Base-by-base conservation (phyloP, 1,140 invertebrate genomes). In the Polypedilum pembai region DNA sequence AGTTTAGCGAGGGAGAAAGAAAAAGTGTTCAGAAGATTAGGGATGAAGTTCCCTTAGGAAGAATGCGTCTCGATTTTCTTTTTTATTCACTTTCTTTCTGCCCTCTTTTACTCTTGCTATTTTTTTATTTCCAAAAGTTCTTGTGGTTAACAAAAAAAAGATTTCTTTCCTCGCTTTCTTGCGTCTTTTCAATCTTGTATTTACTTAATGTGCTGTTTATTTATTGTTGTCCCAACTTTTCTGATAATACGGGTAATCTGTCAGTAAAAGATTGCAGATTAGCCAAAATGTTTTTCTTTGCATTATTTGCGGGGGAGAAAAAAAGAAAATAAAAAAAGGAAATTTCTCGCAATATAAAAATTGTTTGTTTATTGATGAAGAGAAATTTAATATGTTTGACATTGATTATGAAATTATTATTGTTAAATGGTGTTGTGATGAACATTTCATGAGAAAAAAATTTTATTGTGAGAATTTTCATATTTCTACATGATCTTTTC, bases 161-260 rank as follows among this genome's bases (percentile, higher is more conserved):
- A 56, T 56, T 56, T 56, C 10, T 56, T 56, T 56, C n/a, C 12
- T 56, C 45, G 24, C 24, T 33, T 5, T 33, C 24, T 33, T 33
- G 24, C 24, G 24, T 33, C 24, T 33, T 33, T 33, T 33, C 24
- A 33, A 33, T 45, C 41, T 56, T 56, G 45, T 56, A 56, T 56
- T 56, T 56, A 56, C 45, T 56, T 56, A 15, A 12, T 56, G 45
- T 56, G 45, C 45, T 56, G 45, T 56, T 56, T 56, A 56, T 56
- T 56, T 56, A 56, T 56, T 56, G 45, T 56, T 56, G 45, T 56
- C 45, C 45, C n/a, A 56, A 56, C 45, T 56, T 56, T 56, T 15
- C n/a, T 56, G 45, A 56, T 56, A 56, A 56, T 56, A 56, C 45
- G 45, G 45, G 45, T 56, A 56, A 56, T 56, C 45, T 56, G 45